A percentile compares a stretch with the other conserved stretches of the same genome.
phyloP scores from a whole-genome alignment of 2,888 invertebrate species.

The Polyommatus iphigenia region DNA sequence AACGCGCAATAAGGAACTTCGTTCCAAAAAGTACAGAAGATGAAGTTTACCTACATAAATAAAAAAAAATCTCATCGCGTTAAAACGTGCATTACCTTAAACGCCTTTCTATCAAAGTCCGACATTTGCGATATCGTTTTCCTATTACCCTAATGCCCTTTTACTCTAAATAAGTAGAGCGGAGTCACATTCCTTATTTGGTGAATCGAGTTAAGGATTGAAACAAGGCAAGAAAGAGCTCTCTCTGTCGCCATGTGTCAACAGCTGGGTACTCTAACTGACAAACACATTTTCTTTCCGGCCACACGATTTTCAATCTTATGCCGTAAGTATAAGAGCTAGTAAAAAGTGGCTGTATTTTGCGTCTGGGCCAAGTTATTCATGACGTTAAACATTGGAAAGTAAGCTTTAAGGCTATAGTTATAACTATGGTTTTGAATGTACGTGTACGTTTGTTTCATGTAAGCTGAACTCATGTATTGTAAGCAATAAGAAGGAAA shows the following conservation, averaged over 20 bases:
- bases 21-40: no score
- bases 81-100: background rate
- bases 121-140: background rate
- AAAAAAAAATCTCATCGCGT: background rate
- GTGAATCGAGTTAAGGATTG: conserved; percentile 67
- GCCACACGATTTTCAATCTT: conserved; percentile 33
- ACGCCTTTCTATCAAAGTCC: background rate
- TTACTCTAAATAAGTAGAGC: conserved; percentile 49
- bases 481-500: conserved; percentile 59
- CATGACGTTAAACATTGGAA: conserved; percentile 40
- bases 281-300: conserved; percentile 39
- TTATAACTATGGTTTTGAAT: conserved; percentile 37
- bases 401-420: conserved; percentile 41
- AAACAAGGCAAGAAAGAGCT: conserved; percentile 66
- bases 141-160: conserved; percentile 31
- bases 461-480: conserved; percentile 55
- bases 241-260: conserved; percentile 67
- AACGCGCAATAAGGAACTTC: no score
- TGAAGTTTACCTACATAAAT: background rate
- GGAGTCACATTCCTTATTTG: conserved; percentile 60
- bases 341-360: conserved; percentile 21
- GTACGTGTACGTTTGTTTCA: conserved; percentile 42
- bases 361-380: conserved; percentile 37
- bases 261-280: conserved; percentile 55
- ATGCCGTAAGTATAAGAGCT: background rate